phyloP scores from a whole-genome alignment of 2,797 vertebrate genomes.

The Botia almorhae region DNA sequence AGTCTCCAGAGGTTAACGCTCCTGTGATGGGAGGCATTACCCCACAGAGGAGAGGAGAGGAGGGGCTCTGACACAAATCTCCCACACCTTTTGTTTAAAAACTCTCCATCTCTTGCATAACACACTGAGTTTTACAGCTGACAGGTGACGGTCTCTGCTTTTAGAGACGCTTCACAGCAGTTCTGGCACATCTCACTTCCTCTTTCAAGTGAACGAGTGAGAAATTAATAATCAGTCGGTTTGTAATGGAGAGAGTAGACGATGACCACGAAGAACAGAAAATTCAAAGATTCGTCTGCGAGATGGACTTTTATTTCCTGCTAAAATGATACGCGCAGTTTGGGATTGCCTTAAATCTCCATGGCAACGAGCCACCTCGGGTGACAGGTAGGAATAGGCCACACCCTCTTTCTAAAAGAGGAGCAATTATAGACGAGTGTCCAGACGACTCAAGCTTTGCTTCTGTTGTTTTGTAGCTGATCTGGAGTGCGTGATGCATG shows the following conservation, averaged over 20 bases:
- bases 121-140: constrained; percentile 6
- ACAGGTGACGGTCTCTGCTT: constrained; percentile 4
- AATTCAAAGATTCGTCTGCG: constrained; percentile 11
- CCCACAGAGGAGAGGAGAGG: constrained; percentile 32
- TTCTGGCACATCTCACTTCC: constrained; percentile 25
- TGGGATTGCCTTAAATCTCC: constrained; percentile 74
- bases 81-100: constrained; percentile 30
- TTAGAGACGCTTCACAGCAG: not conserved
- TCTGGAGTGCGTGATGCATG: not conserved
- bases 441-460: not conserved
- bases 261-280: not conserved
- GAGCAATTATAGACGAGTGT: not conserved
- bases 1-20: constrained; percentile 50
- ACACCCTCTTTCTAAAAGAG: constrained; percentile 1
- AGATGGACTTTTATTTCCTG: constrained; percentile 27
- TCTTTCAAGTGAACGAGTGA: constrained; percentile 13
- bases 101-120: constrained; percentile 10
- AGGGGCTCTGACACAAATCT: constrained; percentile 21
- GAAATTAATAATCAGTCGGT: not conserved
- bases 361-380: constrained; percentile 55
- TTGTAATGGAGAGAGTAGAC: not conserved
- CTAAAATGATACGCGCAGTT: constrained; percentile 69
- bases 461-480: constrained; percentile 12
- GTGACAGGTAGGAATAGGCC: constrained; percentile 54
- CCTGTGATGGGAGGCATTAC: constrained; percentile 35